A percentile compares a stretch with the other conserved stretches of the same genome.
phyloP scores from a whole-genome alignment of 2,888 invertebrate genomes.

The Sarcophaga caerulescens region DNA sequence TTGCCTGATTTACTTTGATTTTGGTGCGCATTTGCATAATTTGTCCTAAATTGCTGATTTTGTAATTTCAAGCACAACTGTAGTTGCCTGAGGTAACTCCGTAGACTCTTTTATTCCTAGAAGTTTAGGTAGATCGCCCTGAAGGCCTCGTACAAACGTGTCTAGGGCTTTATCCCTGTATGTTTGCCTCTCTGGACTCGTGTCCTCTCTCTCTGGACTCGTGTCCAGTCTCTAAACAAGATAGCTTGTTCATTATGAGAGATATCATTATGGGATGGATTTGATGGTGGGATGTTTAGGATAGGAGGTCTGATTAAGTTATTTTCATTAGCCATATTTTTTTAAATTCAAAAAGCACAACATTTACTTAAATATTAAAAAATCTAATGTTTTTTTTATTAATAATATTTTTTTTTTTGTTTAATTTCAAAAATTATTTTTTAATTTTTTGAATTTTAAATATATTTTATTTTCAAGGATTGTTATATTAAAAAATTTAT shows the following conservation, averaged over 20 bases:
- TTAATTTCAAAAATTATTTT: too few relatives aligned
- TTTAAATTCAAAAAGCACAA: too few relatives aligned
- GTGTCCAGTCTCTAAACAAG: conserved; percentile 40
- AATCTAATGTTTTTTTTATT: too few relatives aligned
- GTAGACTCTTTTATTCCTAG: conserved; percentile 3
- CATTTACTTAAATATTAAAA: too few relatives aligned
- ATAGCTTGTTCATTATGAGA: background rate
- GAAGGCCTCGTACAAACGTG: conserved; percentile 13
- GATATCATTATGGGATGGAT: background rate
- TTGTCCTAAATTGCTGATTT: conserved; percentile 13
- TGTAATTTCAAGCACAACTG: background rate
- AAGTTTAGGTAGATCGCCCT: conserved; percentile 13
- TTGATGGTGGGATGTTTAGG: background rate
- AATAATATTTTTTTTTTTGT: too few relatives aligned
- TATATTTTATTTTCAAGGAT: too few relatives aligned
- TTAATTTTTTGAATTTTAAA: too few relatives aligned
- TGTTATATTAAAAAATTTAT: too few relatives aligned
- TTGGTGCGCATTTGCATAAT: conserved; percentile 15
- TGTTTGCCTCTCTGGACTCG: conserved; percentile 14
- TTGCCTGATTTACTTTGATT: conserved; percentile 1
- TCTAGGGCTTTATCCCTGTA: conserved; percentile 20
- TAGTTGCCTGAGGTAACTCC: too few relatives aligned
- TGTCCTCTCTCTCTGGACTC: conserved; percentile 32
- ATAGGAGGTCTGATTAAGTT: background rate
- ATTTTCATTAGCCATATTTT: background rate